A percentile compares a stretch with the other conserved stretches of the same genome.
Evolutionary conservation across 2,113 vertebrate genomes (phyloP).

Genomic region (Chunga burmeisteri): DNA sequence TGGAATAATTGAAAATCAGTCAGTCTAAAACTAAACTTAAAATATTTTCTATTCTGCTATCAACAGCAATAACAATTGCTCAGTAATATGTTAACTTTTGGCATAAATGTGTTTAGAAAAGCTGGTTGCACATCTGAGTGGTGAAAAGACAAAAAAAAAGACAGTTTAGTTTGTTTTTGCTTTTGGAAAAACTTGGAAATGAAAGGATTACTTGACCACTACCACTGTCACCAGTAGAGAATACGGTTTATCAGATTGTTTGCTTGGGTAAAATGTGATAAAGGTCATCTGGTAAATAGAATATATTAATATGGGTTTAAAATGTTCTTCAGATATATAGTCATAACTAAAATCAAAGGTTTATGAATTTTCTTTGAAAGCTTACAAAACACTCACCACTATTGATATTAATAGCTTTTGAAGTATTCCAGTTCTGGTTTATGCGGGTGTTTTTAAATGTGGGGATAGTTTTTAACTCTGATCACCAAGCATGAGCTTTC

Average conservation of each 20-base stretch:
- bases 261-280: neutral
- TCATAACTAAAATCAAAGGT: neutral
- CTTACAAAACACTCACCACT: neutral
- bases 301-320: neutral
- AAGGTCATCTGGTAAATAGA: neutral
- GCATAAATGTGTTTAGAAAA: neutral
- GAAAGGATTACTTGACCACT: neutral
- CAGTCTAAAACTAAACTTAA: neutral
- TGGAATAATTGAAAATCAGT: neutral
- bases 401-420: neutral
- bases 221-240: neutral
- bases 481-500: neutral
- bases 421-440: neutral
- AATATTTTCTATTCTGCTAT: neutral
- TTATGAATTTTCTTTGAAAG: neutral
- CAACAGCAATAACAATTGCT: neutral
- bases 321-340: neutral
- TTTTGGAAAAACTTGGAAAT: neutral
- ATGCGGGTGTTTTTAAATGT: neutral
- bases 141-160: neutral
- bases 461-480: neutral
- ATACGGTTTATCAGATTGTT: neutral
- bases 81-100: neutral
- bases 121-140: neutral
- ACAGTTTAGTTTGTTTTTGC: neutral